phyloP scores from a whole-genome alignment of 2,797 vertebrate genomes.

The Diceros bicornis region DNA sequence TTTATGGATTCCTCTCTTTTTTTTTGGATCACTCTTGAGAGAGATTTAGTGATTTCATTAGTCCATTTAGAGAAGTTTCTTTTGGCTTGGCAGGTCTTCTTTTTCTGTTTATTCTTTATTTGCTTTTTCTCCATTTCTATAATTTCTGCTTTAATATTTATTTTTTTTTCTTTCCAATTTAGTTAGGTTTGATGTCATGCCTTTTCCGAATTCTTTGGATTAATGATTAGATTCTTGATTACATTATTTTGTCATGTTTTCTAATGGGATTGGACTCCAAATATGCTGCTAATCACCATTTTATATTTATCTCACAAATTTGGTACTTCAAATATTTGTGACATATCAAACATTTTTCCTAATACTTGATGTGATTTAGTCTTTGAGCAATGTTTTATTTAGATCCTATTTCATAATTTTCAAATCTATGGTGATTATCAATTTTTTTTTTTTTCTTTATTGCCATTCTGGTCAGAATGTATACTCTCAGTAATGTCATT shows the following conservation, averaged over 20 bases:
- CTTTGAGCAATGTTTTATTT: neutral
- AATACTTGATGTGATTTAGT: neutral
- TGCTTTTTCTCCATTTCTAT: neutral
- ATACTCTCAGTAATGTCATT: neutral
- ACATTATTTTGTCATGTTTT: neutral
- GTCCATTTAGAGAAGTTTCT: neutral
- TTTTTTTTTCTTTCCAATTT: neutral
- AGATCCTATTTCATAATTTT: neutral
- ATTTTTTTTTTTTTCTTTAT: neutral
- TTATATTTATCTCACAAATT: neutral
- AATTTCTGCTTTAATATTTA: neutral
- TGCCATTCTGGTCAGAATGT: neutral
- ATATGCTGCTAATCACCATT: neutral
- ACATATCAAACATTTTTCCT: neutral
- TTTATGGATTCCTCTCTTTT: neutral
- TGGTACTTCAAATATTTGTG: neutral
- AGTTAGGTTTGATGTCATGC: neutral
- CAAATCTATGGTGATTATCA: neutral
- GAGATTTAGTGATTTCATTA: neutral
- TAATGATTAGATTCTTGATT: neutral
- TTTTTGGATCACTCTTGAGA: neutral
- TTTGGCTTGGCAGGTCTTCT: neutral
- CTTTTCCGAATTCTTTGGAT: neutral
- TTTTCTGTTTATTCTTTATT: neutral
- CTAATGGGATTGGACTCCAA: neutral